These are phyloP conservation scores for Trichosurus vulpecula DNA, from an alignment of 2,797 vertebrate genomes.

Conservation along the genomic window DNA sequence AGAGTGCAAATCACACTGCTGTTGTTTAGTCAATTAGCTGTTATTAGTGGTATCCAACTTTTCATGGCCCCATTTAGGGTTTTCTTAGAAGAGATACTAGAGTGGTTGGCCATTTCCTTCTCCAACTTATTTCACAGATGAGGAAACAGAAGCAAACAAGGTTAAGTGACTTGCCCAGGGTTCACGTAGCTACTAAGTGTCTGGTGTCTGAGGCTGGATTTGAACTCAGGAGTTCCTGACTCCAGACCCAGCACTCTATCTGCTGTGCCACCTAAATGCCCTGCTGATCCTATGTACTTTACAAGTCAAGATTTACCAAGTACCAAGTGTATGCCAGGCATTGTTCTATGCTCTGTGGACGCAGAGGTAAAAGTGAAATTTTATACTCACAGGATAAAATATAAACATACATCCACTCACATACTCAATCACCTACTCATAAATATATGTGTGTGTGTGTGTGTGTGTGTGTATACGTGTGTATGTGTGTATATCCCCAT, in stretches of 20 bases:
- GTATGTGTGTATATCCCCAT: no score
- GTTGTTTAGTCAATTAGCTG: neutral
- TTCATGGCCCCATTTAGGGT: neutral
- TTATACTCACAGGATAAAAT: neutral
- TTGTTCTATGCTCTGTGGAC: neutral
- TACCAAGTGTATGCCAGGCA: neutral
- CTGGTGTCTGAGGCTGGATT: neutral
- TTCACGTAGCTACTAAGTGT: neutral
- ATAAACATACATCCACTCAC: neutral
- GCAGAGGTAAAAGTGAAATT: neutral
- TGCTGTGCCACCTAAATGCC: neutral
- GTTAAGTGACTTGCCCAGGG: neutral
- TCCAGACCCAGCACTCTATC: neutral
- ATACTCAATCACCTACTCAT: neutral
- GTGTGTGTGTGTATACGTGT: no score
- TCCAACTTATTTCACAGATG: neutral
- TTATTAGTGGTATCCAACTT: neutral
- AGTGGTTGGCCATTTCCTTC: neutral
- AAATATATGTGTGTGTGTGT: no score
- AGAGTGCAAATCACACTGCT: neutral
- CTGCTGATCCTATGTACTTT: neutral
- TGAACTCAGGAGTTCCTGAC: neutral
- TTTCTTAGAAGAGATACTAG: neutral
- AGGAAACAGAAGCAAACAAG: neutral
- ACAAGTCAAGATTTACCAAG: neutral